These are phyloP conservation scores for Plumapathes pennacea DNA, from an alignment of 92 coral and sea anemone species.

Conservation along the genomic window DNA sequence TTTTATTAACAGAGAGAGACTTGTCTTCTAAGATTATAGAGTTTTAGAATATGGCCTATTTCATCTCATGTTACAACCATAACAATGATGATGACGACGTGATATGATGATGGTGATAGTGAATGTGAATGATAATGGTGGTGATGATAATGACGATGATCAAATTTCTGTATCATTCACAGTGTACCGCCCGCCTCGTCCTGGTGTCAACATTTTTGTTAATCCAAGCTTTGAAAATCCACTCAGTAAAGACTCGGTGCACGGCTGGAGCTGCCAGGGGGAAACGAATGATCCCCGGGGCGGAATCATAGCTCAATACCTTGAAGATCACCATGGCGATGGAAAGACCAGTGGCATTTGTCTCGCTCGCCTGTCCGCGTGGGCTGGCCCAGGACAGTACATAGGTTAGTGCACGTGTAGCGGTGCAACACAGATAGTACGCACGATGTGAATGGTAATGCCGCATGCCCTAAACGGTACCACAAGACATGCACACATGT, in stretches of 20 bases:
- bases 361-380: constrained; percentile 72
- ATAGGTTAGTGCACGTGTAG: constrained; percentile 53
- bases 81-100: no score
- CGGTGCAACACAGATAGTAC: no score
- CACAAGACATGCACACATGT: no score
- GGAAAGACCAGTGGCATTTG: constrained; percentile 78
- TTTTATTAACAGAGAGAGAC: no score
- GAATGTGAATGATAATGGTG: no score
- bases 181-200: constrained; percentile 51
- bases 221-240: constrained; percentile 87
- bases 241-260: constrained; percentile 37
- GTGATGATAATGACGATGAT: neutral
- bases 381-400: constrained; percentile 97
- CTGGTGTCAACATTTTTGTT: constrained; percentile 57
- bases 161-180: neutral
- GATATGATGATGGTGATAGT: no score
- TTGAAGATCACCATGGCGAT: constrained; percentile 31
- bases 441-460: no score
- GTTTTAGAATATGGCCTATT: no score
- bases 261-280: constrained; percentile 89
- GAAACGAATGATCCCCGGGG: constrained; percentile 91
- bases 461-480: no score
- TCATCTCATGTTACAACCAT: no score
- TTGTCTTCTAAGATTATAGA: no score
- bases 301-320: constrained; percentile 66